Evolutionary conservation across 1,140 invertebrate genomes (phyloP).

Genomic region (Caenorhabditis tropicalis): DNA sequence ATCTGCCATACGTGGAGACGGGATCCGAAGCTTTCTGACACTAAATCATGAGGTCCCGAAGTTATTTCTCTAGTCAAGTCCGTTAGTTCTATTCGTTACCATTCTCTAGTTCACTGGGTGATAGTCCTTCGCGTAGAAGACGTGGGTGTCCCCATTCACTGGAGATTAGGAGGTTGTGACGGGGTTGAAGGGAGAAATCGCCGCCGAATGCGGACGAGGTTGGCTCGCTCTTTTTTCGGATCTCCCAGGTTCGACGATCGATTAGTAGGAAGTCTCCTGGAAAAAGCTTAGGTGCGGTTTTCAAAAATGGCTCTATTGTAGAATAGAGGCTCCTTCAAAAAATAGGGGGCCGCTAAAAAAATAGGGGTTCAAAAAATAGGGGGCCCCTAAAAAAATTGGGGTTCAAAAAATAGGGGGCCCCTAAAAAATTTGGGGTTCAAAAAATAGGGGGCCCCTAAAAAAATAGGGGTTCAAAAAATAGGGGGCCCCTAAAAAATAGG

Average conservation of each 20-base stretch:
- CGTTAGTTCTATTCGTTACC: neutral
- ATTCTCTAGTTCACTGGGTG: conserved; percentile 46
- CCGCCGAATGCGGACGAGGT: conserved; percentile 43
- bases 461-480: too few species aligned
- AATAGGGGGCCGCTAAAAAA: too few species aligned
- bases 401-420: too few species aligned
- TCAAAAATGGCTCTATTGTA: too few species aligned
- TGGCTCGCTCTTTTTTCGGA: neutral
- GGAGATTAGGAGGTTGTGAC: conserved; percentile 50
- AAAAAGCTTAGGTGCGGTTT: neutral
- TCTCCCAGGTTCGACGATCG: conserved; percentile 43
- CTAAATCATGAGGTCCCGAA: conserved; percentile 26
- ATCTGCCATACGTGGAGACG: conserved; percentile 53
- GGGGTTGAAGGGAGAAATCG: conserved; percentile 53
- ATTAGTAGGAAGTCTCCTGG: conserved; percentile 45
- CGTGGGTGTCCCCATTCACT: conserved; percentile 52
- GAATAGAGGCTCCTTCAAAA: neutral
- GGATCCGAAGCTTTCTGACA: conserved; percentile 51
- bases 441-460: too few species aligned
- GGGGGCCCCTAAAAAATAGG: too few species aligned
- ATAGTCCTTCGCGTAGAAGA: conserved; percentile 20
- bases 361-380: too few species aligned
- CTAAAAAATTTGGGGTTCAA: too few species aligned
- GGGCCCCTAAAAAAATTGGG: too few species aligned
- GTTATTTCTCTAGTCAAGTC: neutral